Base-by-base conservation (phyloP, 2,888 invertebrate genomes). In the Philereme vetulata region DNA sequence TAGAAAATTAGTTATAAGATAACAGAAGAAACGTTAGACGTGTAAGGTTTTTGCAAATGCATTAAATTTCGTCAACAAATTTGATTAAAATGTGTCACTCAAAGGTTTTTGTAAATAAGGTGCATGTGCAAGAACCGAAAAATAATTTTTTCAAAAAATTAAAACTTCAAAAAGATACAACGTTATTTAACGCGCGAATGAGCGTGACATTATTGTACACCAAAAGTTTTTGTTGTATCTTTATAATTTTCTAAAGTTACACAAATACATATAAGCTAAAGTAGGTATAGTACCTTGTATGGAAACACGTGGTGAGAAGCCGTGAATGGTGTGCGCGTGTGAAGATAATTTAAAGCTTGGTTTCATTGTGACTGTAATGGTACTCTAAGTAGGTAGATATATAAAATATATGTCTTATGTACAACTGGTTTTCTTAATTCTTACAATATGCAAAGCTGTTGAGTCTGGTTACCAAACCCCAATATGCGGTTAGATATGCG, bases 1-100 rank as follows among this genome's bases (percentile, higher is more conserved):
- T 71, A 87, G 83, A 86, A 75, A 78, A 84, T 90, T 90, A 90
- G 88, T 87, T 66, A 80, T 68, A 81, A 76, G 76, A 76, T 72
- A 78, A 80, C 72, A 80, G 80, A 80, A 72, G 70, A 80, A 74
- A 80, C 66, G 70, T 67, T 68, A 72, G 65, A 65, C 65, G 68
- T 72, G 57, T 59, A 72, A 9, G 51, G 80, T 83, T 75, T 78
- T 71, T 83, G 79, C 85, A 87, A 77, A 82, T 80, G 78, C 71
- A 70, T 56, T 36, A 34, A 4, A n/a, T 42, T 42, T 6, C 21
- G 4, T 10, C 3, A 10, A 9, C n/a, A 10, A 4, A 21, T 21
- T 42, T n/a, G 10, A 10, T 4, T 0, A 21, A 11, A 44, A 21
- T 44, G 21, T 21, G 21, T 5, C 38, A 38, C 38, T 36, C 11